Evolutionary conservation across 2,113 vertebrate genomes (phyloP), one percentile per base, ranked within the genome.

Genomic region (Nesogale talazaci): DNA sequence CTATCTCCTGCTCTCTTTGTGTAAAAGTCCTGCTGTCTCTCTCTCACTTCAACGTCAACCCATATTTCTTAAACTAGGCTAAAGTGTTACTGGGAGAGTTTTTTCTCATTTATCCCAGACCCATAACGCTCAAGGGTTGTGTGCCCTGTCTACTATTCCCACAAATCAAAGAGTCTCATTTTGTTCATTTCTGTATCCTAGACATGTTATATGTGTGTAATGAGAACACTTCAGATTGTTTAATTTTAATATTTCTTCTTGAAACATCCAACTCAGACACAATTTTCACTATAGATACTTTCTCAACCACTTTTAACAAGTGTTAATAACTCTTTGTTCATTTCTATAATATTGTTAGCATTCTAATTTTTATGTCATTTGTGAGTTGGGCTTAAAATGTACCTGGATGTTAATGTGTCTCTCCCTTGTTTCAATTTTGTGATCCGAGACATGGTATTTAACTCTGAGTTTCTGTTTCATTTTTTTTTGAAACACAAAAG

Each of bases 201-300:
- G 57, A 2, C 3, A 93, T 77, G n/a, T 56, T 67, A 3, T 74
- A 56, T 17, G 2, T 38, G 42, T 1, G 25, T 34, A 78, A 80
- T 52, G 72, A 76, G 38, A n/a, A 70, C 63, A 2, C n/a, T 84
- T 76, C 86, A 80, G 82, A 63, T 88, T 20, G 59, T 78, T 91
- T 88, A 22, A 79, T 86, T 77, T 72, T 87, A 74, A 42, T 90
- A 40, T 46, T 75, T 70, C 34, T 19, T 34, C 69, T n/a, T 70
- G n/a, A 34, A 70, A 19, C 34, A 70, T 70, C 31, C 31, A 70
- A 70, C 31, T 34, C 5, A n/a, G n/a, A n/a, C n/a, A n/a, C n/a
- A n/a, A n/a, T n/a, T n/a, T n/a, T n/a, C n/a, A n/a, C n/a, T n/a
- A n/a, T n/a, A n/a, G n/a, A n/a, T n/a, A n/a, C n/a, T 23, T 16